These are phyloP conservation scores for Onchidella celtica DNA, from an alignment of 2,888 invertebrate species.

Conservation along the genomic window DNA sequence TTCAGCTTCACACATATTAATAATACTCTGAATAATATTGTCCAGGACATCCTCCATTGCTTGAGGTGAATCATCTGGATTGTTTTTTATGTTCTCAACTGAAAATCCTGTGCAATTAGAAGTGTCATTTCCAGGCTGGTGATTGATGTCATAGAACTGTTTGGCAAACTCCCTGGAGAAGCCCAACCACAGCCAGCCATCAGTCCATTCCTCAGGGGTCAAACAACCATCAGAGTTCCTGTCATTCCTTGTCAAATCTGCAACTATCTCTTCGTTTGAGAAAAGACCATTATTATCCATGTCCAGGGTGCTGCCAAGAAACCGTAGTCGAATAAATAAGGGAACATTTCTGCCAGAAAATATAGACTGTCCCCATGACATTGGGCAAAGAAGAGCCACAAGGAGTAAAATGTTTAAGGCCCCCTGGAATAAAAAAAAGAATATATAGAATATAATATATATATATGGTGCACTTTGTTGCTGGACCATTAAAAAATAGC, in stretches of 20 bases:
- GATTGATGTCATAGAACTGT: background rate
- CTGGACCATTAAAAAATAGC: no score
- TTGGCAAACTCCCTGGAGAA: background rate
- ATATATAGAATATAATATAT: no score
- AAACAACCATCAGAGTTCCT: background rate
- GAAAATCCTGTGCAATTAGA: background rate
- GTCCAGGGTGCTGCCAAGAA: background rate
- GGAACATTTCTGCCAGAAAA: background rate
- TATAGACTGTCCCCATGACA: background rate
- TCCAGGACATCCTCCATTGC: background rate
- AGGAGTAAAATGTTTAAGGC: background rate
- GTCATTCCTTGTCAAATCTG: background rate
- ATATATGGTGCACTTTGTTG: no score
- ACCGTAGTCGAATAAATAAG: background rate
- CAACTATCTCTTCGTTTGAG: background rate
- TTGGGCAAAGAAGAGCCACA: background rate
- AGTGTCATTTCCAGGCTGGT: background rate
- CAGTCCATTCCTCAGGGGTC: background rate
- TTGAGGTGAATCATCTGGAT: background rate
- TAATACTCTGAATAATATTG: background rate
- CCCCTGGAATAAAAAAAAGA: no score
- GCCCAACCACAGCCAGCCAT: background rate
- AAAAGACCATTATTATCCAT: background rate
- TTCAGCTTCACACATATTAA: background rate
- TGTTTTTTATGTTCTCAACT: background rate